Conservation (phyloP, 2,113 vertebrate genomes). For the Amia ocellicauda region DNA sequence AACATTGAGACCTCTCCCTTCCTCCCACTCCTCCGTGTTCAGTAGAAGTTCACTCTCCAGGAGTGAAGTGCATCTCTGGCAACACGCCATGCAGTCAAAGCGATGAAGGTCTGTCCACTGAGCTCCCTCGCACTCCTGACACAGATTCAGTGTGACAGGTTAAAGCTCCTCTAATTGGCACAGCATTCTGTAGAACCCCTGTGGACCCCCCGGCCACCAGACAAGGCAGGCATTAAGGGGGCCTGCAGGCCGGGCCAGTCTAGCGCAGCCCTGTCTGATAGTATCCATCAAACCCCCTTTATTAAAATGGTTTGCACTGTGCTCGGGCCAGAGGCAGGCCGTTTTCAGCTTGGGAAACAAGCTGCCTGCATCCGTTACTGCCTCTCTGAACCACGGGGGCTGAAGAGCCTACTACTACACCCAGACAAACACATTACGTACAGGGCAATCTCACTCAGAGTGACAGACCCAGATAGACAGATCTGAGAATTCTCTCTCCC, state of each 20-base stretch:
- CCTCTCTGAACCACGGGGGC: too few species aligned
- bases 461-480: too few species aligned
- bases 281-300: conserved; percentile 14
- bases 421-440: too few species aligned
- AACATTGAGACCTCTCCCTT: background rate
- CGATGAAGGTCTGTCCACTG: background rate
- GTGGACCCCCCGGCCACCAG: background rate
- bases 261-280: conserved; percentile 21
- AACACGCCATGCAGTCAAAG: background rate
- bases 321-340: background rate
- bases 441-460: too few species aligned
- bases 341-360: background rate
- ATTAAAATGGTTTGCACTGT: background rate
- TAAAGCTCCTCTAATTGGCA: background rate
- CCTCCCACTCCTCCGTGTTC: background rate
- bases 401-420: too few species aligned
- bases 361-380: background rate
- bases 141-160: background rate
- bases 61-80: background rate
- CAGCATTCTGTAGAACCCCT: background rate
- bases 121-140: background rate
- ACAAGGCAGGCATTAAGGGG: too few species aligned
- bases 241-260: conserved; percentile 4
- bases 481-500: too few species aligned
- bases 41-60: background rate